These are phyloP conservation scores for Gymnopithys bicolor DNA, from an alignment of 2,797 vertebrate species.

Conservation along the genomic window DNA sequence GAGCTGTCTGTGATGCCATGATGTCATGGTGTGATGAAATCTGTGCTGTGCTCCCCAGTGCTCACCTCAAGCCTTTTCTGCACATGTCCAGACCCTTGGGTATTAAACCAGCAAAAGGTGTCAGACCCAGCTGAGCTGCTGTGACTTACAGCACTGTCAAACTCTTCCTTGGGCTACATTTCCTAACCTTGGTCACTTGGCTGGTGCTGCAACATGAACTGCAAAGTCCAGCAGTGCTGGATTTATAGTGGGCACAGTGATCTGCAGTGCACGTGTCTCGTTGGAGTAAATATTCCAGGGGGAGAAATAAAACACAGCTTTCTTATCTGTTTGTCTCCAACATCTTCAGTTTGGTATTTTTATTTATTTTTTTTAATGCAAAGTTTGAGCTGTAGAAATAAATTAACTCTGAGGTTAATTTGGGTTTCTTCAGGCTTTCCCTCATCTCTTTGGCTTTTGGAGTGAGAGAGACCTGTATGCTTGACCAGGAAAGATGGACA, in stretches of 20 bases:
- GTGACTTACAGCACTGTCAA: background rate
- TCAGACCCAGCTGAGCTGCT: background rate
- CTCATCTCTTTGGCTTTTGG: background rate
- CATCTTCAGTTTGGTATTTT: background rate
- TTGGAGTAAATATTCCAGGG: background rate
- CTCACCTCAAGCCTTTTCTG: background rate
- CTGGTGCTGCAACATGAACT: background rate
- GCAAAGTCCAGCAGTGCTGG: background rate
- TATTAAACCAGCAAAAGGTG: background rate
- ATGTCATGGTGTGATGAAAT: constrained; percentile 9
- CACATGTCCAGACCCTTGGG: background rate
- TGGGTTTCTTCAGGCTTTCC: background rate
- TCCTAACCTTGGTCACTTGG: background rate
- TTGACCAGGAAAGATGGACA: background rate
- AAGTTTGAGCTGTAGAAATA: background rate
- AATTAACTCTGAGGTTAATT: background rate
- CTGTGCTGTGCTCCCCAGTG: background rate
- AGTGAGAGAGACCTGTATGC: background rate
- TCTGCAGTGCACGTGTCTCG: rapidly evolving
- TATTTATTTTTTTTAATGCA: background rate
- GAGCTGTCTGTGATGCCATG: background rate
- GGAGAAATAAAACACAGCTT: background rate
- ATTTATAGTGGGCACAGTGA: background rate
- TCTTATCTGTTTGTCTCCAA: background rate
- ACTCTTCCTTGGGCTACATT: background rate